These are phyloP conservation scores for Cheilinus undulatus DNA, from an alignment of 2,113 vertebrate species.

Conservation along the genomic window DNA sequence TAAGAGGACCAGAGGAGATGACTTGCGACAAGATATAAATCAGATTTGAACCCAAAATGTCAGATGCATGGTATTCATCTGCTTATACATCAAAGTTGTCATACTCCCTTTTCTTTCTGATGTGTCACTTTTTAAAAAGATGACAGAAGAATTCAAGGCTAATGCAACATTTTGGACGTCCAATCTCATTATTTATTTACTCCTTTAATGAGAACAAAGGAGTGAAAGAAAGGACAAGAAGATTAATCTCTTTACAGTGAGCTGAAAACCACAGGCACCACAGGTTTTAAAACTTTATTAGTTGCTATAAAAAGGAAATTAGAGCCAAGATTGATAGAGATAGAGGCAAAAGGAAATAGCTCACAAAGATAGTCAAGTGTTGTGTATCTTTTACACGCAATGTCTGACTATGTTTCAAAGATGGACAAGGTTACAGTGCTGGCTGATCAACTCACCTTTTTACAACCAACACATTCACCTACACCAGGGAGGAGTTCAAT, in stretches of 20 bases:
- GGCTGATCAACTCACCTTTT: background rate
- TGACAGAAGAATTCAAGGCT: background rate
- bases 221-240: background rate
- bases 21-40: conserved; percentile 26
- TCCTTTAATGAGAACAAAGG: background rate
- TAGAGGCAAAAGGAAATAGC: background rate
- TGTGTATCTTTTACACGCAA: no score
- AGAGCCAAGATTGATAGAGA: background rate
- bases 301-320: background rate
- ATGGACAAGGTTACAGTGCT: background rate
- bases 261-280: background rate
- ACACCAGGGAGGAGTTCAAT: conserved; percentile 7
- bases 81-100: conserved; percentile 14
- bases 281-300: background rate
- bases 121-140: background rate
- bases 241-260: background rate
- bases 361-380: background rate
- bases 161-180: background rate
- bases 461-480: background rate
- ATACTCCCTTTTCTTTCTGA: background rate
- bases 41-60: conserved; percentile 18
- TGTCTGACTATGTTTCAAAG: no score
- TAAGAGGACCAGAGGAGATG: background rate
- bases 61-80: background rate
- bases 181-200: background rate